Evolutionary conservation across 2,888 invertebrate genomes (phyloP).

Genomic region (Rhamphomyia laevipes): DNA sequence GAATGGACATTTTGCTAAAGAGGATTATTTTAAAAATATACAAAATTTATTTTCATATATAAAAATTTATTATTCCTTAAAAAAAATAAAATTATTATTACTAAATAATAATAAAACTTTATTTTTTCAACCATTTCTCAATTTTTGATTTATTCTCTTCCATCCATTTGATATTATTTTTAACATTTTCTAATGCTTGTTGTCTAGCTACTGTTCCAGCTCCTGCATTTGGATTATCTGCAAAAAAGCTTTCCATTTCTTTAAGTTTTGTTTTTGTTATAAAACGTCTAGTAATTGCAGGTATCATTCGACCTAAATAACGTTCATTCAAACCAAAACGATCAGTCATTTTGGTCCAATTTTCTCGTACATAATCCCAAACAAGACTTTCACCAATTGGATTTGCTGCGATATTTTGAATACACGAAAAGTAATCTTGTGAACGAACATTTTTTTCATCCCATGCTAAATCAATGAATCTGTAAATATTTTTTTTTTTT

Average conservation of each 20-base stretch:
- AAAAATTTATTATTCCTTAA: background rate
- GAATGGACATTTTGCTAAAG: too few relatives aligned
- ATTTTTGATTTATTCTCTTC: conserved; percentile 46
- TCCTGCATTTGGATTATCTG: conserved; percentile 70
- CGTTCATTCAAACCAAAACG: conserved; percentile 76
- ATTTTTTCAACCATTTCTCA: conserved; percentile 46
- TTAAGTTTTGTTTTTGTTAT: conserved; percentile 53
- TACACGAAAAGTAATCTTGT: conserved; percentile 71
- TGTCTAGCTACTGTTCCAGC: conserved; percentile 64
- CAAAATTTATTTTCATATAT: background rate
- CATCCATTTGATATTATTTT: conserved; percentile 73
- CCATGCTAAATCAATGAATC: conserved; percentile 61
- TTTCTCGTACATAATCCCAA: conserved; percentile 72
- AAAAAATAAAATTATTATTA: background rate
- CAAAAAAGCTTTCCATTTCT: conserved; percentile 71
- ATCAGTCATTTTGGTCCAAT: conserved; percentile 63
- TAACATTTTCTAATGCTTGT: conserved; percentile 64
- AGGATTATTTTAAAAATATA: too few relatives aligned
- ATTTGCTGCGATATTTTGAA: conserved; percentile 56
- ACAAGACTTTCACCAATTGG: conserved; percentile 61
- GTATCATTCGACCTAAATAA: conserved; percentile 64
- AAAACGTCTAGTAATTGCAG: conserved; percentile 56
- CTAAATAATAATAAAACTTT: conserved; percentile 6
- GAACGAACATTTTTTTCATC: conserved; percentile 62
- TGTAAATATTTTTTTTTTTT: too few relatives aligned